Evolutionary conservation across 1,140 invertebrate genomes (phyloP).

Genomic region (Batillaria attramentaria): DNA sequence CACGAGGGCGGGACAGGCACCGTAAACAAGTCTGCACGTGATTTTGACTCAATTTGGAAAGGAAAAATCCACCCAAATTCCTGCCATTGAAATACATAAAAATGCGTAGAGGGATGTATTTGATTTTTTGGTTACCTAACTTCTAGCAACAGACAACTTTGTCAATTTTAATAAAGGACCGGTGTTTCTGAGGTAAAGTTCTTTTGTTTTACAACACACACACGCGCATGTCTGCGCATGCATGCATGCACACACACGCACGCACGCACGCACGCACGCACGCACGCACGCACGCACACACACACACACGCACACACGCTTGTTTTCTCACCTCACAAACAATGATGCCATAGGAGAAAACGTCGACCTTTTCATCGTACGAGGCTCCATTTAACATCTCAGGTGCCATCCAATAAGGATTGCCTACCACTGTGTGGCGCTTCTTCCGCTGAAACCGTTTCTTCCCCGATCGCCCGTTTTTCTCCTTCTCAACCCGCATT

Average conservation of each 20-base stretch:
- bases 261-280: background rate
- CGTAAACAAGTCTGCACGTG: too few relatives aligned
- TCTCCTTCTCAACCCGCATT: conserved; percentile 24
- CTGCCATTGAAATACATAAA: too few relatives aligned
- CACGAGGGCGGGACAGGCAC: too few relatives aligned
- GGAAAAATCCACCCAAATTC: too few relatives aligned
- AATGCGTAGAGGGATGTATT: too few relatives aligned
- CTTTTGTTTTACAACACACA: too few relatives aligned
- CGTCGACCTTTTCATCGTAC: conserved; percentile 71
- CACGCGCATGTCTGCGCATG: too few relatives aligned
- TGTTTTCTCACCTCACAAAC: conserved; percentile 66
- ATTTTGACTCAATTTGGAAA: too few relatives aligned
- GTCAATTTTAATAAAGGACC: too few relatives aligned
- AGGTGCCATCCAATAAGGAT: conserved; percentile 72
- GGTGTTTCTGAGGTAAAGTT: too few relatives aligned
- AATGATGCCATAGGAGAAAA: conserved; percentile 70
- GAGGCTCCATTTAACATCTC: conserved; percentile 68
- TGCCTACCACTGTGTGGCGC: conserved; percentile 70
- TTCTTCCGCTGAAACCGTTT: conserved; percentile 59
- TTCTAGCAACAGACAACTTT: too few relatives aligned
- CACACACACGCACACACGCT: conserved; percentile 1
- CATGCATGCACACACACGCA: background rate
- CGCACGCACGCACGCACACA: background rate
- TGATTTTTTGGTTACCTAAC: too few relatives aligned
- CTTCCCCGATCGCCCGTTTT: conserved; percentile 35